Percentiles rank a stretch among this genome's conserved stretches.
phyloP scores from a whole-genome alignment of 1,140 invertebrate species.

The Yoshiicerus persimilis region DNA sequence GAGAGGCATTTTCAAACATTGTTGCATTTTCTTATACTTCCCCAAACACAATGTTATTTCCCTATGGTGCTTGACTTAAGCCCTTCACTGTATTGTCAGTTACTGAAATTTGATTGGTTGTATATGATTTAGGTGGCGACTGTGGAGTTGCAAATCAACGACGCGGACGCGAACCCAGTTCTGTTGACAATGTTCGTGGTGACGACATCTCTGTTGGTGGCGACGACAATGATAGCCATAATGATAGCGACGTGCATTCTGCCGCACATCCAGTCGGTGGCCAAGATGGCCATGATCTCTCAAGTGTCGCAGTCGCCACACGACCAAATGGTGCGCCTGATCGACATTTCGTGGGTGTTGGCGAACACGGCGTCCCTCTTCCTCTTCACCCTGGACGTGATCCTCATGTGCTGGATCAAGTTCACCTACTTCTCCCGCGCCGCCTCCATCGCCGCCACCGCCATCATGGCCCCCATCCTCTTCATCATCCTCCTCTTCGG shows the following conservation, averaged over 20 bases:
- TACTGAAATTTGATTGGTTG: neutral
- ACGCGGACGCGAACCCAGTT: conserved; percentile 33
- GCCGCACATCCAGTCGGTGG: conserved; percentile 53
- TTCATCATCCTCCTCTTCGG: conserved; percentile 44
- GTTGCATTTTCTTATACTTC: too few species aligned
- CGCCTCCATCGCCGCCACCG: conserved; percentile 37
- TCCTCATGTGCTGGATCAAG: conserved; percentile 47
- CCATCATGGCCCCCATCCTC: conserved; percentile 46
- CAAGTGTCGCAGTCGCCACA: conserved; percentile 42
- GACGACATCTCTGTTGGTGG: conserved; percentile 59
- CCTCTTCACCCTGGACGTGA: conserved; percentile 47
- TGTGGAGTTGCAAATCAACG: conserved; percentile 48
- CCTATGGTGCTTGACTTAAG: too few species aligned
- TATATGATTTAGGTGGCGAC: conserved; percentile 38
- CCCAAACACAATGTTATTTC: too few species aligned
- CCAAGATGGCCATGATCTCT: conserved; percentile 41
- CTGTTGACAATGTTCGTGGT: conserved; percentile 41
- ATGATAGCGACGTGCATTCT: conserved; percentile 70
- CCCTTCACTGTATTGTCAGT: too few species aligned
- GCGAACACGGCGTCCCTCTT: conserved; percentile 43
- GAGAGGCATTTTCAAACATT: too few species aligned
- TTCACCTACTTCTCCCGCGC: conserved; percentile 35
- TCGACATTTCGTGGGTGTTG: conserved; percentile 46
- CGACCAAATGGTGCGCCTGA: conserved; percentile 37
- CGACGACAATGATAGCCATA: conserved; percentile 65